phyloP scores from a whole-genome alignment of 2,797 vertebrate species.

The Harpagifer antarcticus region DNA sequence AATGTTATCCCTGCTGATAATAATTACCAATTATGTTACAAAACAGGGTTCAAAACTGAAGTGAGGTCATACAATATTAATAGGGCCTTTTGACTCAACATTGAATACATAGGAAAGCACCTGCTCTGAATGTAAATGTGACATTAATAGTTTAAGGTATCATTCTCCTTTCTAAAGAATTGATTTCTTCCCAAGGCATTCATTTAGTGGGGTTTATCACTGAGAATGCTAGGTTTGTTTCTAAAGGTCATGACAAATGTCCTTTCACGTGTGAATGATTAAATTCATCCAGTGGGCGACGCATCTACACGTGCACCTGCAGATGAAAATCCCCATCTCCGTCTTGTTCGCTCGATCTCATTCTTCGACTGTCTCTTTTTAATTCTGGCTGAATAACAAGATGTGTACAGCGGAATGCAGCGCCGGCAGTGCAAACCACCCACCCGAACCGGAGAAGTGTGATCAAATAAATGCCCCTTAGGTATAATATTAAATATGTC shows the following conservation, averaged over 20 bases:
- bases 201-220: constrained; percentile 75
- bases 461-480: constrained; percentile 68
- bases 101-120: constrained; percentile 19
- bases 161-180: constrained; percentile 69
- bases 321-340: constrained; percentile 30
- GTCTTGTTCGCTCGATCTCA: constrained; percentile 16
- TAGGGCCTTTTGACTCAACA: constrained; percentile 46
- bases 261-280: constrained; percentile 81
- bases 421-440: constrained; percentile 49
- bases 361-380: constrained; percentile 57
- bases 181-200: constrained; percentile 76
- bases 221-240: constrained; percentile 69
- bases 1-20: constrained; percentile 40
- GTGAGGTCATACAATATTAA: constrained; percentile 67
- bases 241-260: constrained; percentile 85
- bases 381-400: constrained; percentile 62
- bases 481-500: constrained; percentile 65
- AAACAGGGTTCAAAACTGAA: constrained; percentile 64
- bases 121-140: constrained; percentile 53
- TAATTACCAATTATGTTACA: constrained; percentile 67
- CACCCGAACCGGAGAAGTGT: constrained; percentile 34
- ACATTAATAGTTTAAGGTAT: constrained; percentile 68
- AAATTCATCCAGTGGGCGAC: constrained; percentile 69
- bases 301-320: constrained; percentile 28
- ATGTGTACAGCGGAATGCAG: constrained; percentile 19